Base-by-base conservation (phyloP, 2,113 vertebrate genomes). In the Pogonocichla stellata region DNA sequence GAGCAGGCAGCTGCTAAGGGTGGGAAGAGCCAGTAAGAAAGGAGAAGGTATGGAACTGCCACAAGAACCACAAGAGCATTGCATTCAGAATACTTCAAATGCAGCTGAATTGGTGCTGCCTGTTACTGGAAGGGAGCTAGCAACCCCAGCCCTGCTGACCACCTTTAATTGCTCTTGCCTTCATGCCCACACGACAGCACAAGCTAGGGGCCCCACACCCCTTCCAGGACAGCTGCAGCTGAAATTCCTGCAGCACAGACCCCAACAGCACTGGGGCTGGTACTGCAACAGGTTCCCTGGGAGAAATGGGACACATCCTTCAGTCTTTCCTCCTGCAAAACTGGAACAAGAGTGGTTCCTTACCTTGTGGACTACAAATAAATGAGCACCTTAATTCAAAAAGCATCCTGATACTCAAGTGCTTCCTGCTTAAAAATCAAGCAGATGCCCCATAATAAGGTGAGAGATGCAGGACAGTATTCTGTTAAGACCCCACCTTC, bases 161-260 rank as follows among this genome's bases (percentile, higher is more conserved):
- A 72, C 62, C 58, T 69, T 69, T 33, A 40, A 6, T 1, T 28
- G 50, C 47, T 70, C 62, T 43, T 71, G 43, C 31, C 43, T 24
- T 73, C 0, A 0, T 25, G 31, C 33, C 16, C 8, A 14, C 33
- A 62, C 14, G 47, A 13, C 10, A 70, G 72, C 64, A 50, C 1
- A 4, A 56, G 9, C 12, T 1, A 1, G 0, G 2, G 36, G 45
- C 12, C 40, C n/a, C 80, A 15, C 28, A 36, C 0, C 14, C 47
- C 48, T 73, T 12, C 34, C 0, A 1, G 43, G 66, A 15, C 2
- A 40, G 26, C 61, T 12, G n/a, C 47, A 45, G 78, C 34, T 64
- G 48, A 19, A 71, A 20, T 12, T 28, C 60, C 64, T 42, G 43
- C 34, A 12, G 1, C 51, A 67, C 56, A 26, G 48, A 40, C 70